phyloP scores from a whole-genome alignment of 2,888 invertebrate genomes.

The Panopea generosa region DNA sequence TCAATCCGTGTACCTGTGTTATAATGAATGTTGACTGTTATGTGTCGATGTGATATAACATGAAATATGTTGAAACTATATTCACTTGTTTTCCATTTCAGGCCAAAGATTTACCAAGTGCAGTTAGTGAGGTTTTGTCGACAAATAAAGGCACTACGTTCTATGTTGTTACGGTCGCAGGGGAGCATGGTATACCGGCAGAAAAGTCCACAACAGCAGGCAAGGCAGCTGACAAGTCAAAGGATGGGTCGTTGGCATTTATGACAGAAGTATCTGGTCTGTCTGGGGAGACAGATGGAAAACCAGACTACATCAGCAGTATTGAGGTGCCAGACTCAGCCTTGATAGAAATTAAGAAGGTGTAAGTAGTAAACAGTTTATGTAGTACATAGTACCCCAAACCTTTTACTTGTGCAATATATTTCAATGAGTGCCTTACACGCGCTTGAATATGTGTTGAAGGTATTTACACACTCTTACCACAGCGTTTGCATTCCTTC shows the following conservation, averaged over 20 bases:
- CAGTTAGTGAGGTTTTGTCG: conserved; percentile 77
- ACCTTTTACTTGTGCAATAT: too few relatives aligned
- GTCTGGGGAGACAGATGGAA: conserved; percentile 37
- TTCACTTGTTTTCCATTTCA: conserved; percentile 9
- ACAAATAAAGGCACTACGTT: conserved; percentile 82
- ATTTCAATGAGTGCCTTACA: too few relatives aligned
- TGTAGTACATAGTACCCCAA: too few relatives aligned
- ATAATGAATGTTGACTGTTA: too few relatives aligned
- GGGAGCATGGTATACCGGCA: conserved; percentile 71
- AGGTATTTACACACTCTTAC: too few relatives aligned
- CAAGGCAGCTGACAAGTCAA: conserved; percentile 6
- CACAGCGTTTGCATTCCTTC: too few relatives aligned
- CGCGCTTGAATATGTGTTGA: too few relatives aligned
- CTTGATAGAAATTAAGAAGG: conserved; percentile 75
- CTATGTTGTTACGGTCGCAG: conserved; percentile 81
- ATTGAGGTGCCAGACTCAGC: conserved; percentile 69
- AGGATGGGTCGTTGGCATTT: conserved; percentile 51
- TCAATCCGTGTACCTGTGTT: too few relatives aligned
- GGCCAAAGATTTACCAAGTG: conserved; percentile 61
- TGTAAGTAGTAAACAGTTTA: conserved; percentile 72
- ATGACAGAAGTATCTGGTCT: conserved; percentile 67
- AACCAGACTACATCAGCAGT: conserved; percentile 71
- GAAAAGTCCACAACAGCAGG: conserved; percentile 24
- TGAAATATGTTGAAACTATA: too few relatives aligned
- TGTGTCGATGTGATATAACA: too few relatives aligned